Conservation (phyloP, 2,113 vertebrate species). For the Ursus arctos region DNA sequence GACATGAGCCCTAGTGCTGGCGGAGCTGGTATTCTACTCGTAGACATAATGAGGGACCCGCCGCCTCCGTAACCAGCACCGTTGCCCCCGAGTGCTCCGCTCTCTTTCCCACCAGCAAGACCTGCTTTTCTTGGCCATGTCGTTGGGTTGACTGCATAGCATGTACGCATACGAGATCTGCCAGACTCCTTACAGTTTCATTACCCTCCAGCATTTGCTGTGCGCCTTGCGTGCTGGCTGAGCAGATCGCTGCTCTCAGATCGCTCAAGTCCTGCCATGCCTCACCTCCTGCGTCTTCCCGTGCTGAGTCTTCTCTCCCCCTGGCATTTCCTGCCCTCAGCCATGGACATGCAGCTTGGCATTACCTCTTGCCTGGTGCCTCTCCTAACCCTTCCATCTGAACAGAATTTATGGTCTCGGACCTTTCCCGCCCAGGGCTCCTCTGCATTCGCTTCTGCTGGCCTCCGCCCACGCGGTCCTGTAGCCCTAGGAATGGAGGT, state of each 20-base stretch:
- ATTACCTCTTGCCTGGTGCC: neutral
- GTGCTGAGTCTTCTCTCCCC: neutral
- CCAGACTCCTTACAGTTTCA: neutral
- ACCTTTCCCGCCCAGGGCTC: rapidly evolving
- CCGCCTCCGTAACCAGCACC: neutral
- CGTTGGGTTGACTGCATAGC: neutral
- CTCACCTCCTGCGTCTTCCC: rapidly evolving
- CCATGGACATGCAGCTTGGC: neutral
- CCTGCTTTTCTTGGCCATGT: neutral
- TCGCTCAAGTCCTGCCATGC: neutral
- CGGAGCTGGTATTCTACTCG: neutral
- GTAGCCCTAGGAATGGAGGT: rapidly evolving
- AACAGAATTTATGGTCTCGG: neutral
- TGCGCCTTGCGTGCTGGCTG: neutral
- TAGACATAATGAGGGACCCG: no score
- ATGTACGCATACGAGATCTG: neutral
- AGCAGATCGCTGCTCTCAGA: neutral
- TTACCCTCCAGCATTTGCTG: neutral
- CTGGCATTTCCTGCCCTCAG: neutral
- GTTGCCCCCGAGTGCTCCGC: neutral
- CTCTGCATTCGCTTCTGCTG: neutral
- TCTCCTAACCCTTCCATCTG: neutral
- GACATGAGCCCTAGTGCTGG: no score
- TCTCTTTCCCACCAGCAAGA: neutral
- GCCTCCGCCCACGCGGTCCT: neutral